These are phyloP conservation scores for Atta cephalotes DNA, from an alignment of 1,140 invertebrate species.

Conservation along the genomic window DNA sequence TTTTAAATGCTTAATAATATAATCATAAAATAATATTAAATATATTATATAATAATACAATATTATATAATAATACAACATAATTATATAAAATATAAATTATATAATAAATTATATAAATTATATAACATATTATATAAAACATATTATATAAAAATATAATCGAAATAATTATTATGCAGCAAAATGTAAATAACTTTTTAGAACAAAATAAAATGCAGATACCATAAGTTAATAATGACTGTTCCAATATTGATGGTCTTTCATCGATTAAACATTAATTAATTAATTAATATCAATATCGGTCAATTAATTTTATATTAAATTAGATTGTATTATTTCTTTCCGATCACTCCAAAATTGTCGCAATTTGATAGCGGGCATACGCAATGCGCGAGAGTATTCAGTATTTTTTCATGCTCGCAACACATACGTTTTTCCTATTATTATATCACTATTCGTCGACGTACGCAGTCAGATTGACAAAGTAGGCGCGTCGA, in stretches of 20 bases:
- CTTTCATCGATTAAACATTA: neutral
- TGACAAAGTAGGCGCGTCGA: slow-evolving; percentile 69
- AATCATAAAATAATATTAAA: neutral
- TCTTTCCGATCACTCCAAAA: neutral
- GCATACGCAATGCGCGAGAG: slow-evolving; percentile 84
- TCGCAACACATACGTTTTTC: slow-evolving; percentile 69
- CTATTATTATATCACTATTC: slow-evolving; percentile 74
- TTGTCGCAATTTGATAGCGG: slow-evolving; percentile 77
- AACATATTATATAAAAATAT: neutral
- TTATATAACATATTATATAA: no score
- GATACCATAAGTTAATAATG: neutral
- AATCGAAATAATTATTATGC: neutral
- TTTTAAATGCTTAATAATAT: neutral
- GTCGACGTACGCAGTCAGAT: slow-evolving; percentile 71
- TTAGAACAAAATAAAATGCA: neutral
- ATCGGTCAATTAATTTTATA: neutral
- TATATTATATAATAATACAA: neutral
- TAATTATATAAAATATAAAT: no score
- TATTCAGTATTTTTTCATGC: slow-evolving; percentile 79
- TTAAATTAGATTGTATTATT: neutral
- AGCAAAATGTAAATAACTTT: neutral
- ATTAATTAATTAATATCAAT: neutral
- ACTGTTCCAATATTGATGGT: neutral
- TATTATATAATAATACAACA: no score
- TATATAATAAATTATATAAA: no score